Conservation (phyloP, 2,113 vertebrate genomes). For the Hyperopisus bebe region DNA sequence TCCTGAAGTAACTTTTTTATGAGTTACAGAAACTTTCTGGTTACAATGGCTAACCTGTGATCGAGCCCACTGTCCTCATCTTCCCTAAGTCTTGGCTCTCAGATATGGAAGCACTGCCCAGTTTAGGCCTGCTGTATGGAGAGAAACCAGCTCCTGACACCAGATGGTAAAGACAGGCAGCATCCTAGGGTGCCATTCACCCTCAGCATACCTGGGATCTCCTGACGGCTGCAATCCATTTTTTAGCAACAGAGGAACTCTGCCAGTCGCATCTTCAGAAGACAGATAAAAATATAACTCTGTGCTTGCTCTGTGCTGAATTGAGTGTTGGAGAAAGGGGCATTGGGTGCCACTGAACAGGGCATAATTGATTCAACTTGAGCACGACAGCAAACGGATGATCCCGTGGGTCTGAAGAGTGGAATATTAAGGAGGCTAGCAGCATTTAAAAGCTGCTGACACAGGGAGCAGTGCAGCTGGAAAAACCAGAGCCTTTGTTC, state of each 20-base stretch:
- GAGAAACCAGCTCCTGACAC: not conserved
- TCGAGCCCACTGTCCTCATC: not conserved
- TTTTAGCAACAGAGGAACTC: not conserved
- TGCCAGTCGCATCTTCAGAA: not conserved
- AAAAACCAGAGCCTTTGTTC: not conserved
- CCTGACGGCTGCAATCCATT: not conserved
- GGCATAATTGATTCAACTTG: not conserved
- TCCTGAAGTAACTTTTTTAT: not conserved
- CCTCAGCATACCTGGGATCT: not conserved
- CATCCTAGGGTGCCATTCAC: not conserved
- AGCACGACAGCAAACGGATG: not conserved
- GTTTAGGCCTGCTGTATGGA: not conserved
- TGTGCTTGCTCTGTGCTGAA: not conserved
- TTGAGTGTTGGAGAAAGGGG: not conserved
- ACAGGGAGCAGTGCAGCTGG: not conserved
- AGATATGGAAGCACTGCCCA: not conserved
- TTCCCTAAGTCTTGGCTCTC: not conserved
- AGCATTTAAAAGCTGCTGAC: slow-evolving; percentile 5
- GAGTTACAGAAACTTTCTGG: not conserved
- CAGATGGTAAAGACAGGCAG: slow-evolving; percentile 7
- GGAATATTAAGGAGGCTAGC: not conserved
- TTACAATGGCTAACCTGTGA: not conserved
- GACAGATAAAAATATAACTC: not conserved
- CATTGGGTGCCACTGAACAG: not conserved
- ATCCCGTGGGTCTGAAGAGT: not conserved